Conservation (phyloP, 2,797 vertebrate species). For the Protonibea diacanthus region DNA sequence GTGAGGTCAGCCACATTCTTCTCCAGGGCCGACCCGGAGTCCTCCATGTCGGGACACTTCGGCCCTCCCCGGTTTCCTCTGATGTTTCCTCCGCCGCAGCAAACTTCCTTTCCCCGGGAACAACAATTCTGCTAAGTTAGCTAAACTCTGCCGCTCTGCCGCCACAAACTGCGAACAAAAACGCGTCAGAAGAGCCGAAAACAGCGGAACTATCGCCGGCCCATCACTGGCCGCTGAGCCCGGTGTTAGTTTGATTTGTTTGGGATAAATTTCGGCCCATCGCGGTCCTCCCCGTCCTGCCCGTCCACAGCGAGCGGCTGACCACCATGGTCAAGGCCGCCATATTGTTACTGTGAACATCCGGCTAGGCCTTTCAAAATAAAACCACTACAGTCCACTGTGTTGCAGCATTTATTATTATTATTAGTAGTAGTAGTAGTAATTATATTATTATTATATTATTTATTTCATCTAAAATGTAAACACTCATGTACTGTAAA, state of each 20-base stretch:
- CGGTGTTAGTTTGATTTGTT: constrained; percentile 32
- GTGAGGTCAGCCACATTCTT: constrained; percentile 96
- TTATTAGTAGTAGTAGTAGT: too few relatives aligned
- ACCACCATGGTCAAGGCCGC: not conserved
- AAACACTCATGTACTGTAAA: too few relatives aligned
- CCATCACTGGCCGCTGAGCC: not conserved
- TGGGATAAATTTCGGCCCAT: constrained; percentile 61
- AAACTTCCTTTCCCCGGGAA: constrained; percentile 68
- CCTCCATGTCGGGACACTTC: constrained; percentile 78
- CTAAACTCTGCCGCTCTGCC: not conserved
- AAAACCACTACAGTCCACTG: constrained; percentile 20
- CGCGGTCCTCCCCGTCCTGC: constrained; percentile 45
- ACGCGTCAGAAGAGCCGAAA: not conserved
- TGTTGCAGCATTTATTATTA: too few relatives aligned
- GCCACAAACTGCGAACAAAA: not conserved
- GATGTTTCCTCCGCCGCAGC: constrained; percentile 49
- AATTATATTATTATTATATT: too few relatives aligned
- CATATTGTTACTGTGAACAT: not conserved
- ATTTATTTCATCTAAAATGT: too few relatives aligned
- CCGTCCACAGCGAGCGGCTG: constrained; percentile 7
- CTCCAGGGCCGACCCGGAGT: constrained; percentile 90
- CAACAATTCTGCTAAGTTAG: constrained; percentile 51
- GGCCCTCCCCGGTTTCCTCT: constrained; percentile 62
- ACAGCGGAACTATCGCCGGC: not conserved
- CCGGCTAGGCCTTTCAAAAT: constrained; percentile 57